phyloP scores from a whole-genome alignment of 2,113 vertebrate species.

The Sialia sialis region DNA sequence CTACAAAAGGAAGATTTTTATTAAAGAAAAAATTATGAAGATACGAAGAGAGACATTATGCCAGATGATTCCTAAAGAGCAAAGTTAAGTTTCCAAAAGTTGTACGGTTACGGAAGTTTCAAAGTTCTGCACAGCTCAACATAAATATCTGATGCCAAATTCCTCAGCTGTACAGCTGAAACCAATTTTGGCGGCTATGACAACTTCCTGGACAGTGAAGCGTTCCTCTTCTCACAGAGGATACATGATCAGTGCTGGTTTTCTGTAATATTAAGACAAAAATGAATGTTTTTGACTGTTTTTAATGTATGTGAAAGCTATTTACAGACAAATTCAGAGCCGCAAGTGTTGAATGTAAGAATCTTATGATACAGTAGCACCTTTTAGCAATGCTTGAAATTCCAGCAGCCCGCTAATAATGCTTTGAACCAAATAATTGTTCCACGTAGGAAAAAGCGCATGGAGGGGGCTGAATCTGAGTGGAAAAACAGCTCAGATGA shows the following conservation, averaged over 20 bases:
- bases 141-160: neutral
- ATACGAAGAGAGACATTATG: neutral
- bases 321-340: neutral
- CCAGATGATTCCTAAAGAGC: neutral
- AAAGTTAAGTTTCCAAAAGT: neutral
- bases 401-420: neutral
- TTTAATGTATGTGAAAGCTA: neutral
- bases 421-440: constrained; percentile 12
- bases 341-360: neutral
- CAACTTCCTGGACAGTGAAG: constrained; percentile 4
- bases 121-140: neutral
- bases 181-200: neutral
- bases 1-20: neutral
- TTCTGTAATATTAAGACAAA: neutral
- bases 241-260: neutral
- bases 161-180: constrained; percentile 12
- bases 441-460: neutral
- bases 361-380: neutral
- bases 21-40: neutral
- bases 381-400: neutral
- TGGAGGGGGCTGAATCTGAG: neutral
- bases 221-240: neutral
- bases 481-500: neutral
- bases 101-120: neutral
- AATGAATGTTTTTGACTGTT: neutral